Evolutionary conservation across 2,113 vertebrate species (phyloP).

Genomic region (Morone saxatilis): DNA sequence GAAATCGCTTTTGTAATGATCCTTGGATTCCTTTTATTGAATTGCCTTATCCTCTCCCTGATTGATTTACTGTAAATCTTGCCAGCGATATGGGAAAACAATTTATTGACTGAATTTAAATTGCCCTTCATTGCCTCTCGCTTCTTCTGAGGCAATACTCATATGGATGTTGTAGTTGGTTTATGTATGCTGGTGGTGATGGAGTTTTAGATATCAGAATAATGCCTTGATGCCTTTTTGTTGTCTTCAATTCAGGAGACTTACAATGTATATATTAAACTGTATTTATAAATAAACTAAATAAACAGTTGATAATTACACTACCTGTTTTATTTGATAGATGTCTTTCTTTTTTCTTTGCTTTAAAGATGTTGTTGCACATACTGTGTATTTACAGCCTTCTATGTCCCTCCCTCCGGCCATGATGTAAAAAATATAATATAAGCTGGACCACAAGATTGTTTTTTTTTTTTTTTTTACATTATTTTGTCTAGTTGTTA

Average conservation of each 20-base stretch:
- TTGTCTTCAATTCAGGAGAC: conserved; percentile 83
- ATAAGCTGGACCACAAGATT: no score
- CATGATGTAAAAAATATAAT: no score
- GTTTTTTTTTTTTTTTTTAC: no score
- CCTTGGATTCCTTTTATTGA: conserved; percentile 44
- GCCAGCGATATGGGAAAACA: conserved; percentile 38
- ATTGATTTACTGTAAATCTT: conserved; percentile 59
- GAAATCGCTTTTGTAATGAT: conserved; percentile 48
- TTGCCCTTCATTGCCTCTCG: conserved; percentile 40
- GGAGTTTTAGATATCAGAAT: conserved; percentile 80
- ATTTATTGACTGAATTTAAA: conserved; percentile 44
- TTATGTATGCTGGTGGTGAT: conserved; percentile 53
- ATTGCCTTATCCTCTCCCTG: conserved; percentile 66
- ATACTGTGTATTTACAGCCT: no score
- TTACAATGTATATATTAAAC: conserved; percentile 81
- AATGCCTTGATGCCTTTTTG: conserved; percentile 88
- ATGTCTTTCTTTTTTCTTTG: neutral
- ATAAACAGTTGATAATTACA: conserved; percentile 74
- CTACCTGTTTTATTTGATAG: neutral
- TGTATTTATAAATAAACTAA: conserved; percentile 86
- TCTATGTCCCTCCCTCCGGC: no score
- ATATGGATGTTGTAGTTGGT: conserved; percentile 66
- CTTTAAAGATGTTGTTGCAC: neutral
- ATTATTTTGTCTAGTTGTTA: no score
- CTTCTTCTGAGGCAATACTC: conserved; percentile 36